Evolutionary conservation across 2,888 invertebrate species (phyloP), one percentile per base, ranked within the genome.

Genomic region (Limnephilus rhombicus): DNA sequence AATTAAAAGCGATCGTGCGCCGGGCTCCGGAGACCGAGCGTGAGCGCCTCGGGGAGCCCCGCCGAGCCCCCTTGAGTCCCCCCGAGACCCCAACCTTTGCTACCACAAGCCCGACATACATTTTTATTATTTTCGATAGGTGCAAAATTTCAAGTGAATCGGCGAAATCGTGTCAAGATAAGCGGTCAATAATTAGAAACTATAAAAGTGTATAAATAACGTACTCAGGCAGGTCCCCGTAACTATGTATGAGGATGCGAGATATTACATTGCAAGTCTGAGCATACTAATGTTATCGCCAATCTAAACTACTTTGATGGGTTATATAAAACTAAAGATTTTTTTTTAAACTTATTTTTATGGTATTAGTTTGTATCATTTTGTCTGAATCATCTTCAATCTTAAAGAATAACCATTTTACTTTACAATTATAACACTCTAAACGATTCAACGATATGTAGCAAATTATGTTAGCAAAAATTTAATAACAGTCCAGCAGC

Each of bases 1-100:
- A 89, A 93, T 92, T 91, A 92, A 93, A 91, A 91, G 93, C 83
- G 92, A 91, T 93, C 91, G 93, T 87, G 91, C 85, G 90, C 91
- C 83, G 92, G 81, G 92, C 91, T 85, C 49, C 41, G 85, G 88
- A 82, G 89, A 87, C 88, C 85, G 90, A 90, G 92, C 92, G 92
- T 90, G 90, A 90, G 91, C 85, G 92, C 92, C 93, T 37, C 92
- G 90, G 93, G 92, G 80, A 82, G 83, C 87, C 91, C 91, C 91
- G 82, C 83, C 91, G 90, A 87, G 93, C 53, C 86, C 85, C 85
- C 29, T 87, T 81, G 53, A 68, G 68, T 2, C 24, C 68, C 68
- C 24, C 68, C 68, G 68, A 68, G 68, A 18, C 68, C 68, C 68
- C 68, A 24, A 68, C 86, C 86, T 86, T 45, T 45, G 83, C 83